Evolutionary conservation across 2,888 invertebrate species (phyloP), one percentile per base, ranked within the genome.

Genomic region (Pterostichus madidus): DNA sequence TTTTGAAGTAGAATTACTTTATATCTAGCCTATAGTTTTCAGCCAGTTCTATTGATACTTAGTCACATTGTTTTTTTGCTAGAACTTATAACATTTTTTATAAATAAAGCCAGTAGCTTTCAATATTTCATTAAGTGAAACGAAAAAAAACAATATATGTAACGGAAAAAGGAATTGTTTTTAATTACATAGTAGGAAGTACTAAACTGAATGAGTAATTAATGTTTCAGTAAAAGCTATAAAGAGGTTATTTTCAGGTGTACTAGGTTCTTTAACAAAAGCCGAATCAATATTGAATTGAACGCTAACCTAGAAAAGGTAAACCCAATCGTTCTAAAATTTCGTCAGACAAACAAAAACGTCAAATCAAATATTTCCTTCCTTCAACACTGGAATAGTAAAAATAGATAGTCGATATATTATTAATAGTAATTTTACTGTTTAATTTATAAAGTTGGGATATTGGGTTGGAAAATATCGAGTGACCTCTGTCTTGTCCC

Each of bases 241-340:
- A 24, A 24, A 11, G 59, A 11, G 59, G 17, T 3, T 59, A 59
- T 64, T 64, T 35, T 35, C n/a, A 64, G 64, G n/a, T 64, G 13
- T 64, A 32, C 35, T 64, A 35, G 64, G 7, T 64, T 35, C 32
- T 32, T 64, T 32, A 64, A 64, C 35, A 35, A 64, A 71, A 71
- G 15, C 15, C 17, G 6, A 61, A 71, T 71, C 68, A 71, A 71
- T 71, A 71, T 71, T 44, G 44, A 71, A 71, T 71, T 71, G 68
- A 71, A 71, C 68, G 68, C 68, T 71, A 71, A 39, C 68, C 44
- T 71, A 71, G 68, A 71, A 71, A 71, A 39, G 24, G 68, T 44
- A 71, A 71, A 71, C 44, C 44, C 68, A 71, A 71, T 35, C 64
- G 32, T 64, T 31, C 32, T 64, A 35, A 32, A 64, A 35, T 64